These are phyloP conservation scores for Stenolophus ochropezus DNA, from an alignment of 2,888 invertebrate genomes.

Conservation along the genomic window DNA sequence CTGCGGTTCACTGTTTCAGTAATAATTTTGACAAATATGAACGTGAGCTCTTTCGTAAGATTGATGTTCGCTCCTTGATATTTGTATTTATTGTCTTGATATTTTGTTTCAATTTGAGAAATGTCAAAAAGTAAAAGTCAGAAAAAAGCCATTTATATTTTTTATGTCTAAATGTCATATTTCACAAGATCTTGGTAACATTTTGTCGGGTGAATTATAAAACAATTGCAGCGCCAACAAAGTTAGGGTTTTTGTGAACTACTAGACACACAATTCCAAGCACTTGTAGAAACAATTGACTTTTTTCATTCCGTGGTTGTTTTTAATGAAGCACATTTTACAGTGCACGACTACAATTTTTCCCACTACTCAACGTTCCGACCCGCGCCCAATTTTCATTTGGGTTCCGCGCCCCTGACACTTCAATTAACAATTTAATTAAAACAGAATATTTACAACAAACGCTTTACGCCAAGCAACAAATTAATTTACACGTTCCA, in stretches of 20 bases:
- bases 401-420: not conserved
- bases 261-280: not conserved
- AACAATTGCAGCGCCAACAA: not conserved
- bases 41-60: not conserved
- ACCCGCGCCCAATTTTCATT: not conserved
- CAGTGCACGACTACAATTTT: not conserved
- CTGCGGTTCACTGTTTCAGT: too few relatives aligned
- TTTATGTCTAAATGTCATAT: not conserved
- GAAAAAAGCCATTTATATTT: not conserved
- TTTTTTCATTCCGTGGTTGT: not conserved
- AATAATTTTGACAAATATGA: too few relatives aligned
- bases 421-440: conserved; percentile 30
- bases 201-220: not conserved
- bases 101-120: not conserved
- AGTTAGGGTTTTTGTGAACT: not conserved
- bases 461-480: not conserved
- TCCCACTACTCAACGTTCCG: not conserved
- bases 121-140: not conserved
- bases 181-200: not conserved
- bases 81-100: not conserved
- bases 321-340: not conserved
- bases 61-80: not conserved
- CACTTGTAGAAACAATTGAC: not conserved
- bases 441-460: conserved; percentile 14
- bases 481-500: not conserved